Evolutionary conservation across 2,113 vertebrate genomes (phyloP).

Genomic region (Gavia stellata): DNA sequence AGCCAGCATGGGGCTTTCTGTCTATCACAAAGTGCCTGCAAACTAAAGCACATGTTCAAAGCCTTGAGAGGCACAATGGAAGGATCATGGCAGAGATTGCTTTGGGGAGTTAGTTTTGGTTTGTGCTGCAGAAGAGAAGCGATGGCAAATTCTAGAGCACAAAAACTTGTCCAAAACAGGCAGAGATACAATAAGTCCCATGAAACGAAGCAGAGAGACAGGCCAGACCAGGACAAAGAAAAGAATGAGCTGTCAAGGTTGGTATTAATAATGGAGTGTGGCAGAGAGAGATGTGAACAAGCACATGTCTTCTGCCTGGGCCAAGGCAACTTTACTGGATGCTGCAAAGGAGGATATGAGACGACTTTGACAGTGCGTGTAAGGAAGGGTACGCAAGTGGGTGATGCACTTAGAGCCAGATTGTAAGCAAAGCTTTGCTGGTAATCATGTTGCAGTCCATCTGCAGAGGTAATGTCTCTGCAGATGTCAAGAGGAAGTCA

Average conservation of each 20-base stretch:
- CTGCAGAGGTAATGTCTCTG: not conserved
- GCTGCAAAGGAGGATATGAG: not conserved
- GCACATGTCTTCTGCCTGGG: not conserved
- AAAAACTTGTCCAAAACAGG: not conserved
- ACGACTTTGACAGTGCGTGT: not conserved
- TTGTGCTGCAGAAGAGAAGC: not conserved
- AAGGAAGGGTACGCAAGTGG: not conserved
- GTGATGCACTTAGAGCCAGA: not conserved
- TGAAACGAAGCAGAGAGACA: not conserved
- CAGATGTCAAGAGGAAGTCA: not conserved
- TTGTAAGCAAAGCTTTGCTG: not conserved
- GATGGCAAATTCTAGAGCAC: not conserved
- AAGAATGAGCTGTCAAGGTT: not conserved
- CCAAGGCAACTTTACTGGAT: not conserved
- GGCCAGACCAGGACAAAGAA: not conserved
- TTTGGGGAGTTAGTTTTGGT: not conserved
- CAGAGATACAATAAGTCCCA: not conserved
- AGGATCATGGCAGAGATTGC: not conserved
- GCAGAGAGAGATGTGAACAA: not conserved
- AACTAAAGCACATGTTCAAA: not conserved
- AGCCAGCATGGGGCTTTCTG: not conserved
- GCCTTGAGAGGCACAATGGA: not conserved
- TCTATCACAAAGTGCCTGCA: not conserved
- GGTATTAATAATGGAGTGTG: not conserved
- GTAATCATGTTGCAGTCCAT: not conserved